A percentile compares a stretch with the other conserved stretches of the same genome.
phyloP scores from a whole-genome alignment of 1,140 invertebrate species.

The Laupala kohalensis region DNA sequence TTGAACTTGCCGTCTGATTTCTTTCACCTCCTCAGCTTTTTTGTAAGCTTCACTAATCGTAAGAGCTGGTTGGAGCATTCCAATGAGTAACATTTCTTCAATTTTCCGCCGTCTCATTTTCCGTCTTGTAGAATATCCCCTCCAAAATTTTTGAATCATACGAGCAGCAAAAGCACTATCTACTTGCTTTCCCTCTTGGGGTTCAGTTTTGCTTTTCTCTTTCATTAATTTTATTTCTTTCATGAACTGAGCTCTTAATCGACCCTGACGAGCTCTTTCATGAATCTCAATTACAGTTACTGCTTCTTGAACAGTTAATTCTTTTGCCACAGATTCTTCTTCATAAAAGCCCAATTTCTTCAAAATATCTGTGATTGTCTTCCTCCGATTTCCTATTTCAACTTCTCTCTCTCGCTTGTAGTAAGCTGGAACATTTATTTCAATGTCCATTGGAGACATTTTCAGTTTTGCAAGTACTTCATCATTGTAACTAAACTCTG shows the following conservation, averaged over 20 bases:
- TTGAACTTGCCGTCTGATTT: conserved; percentile 45
- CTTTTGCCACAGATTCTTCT: conserved; percentile 35
- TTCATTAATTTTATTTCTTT: conserved; percentile 69
- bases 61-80: conserved; percentile 32
- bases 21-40: conserved; percentile 30
- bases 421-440: conserved; percentile 51
- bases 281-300: conserved; percentile 76
- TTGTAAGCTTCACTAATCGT: conserved; percentile 24
- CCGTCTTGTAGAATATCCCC: conserved; percentile 58
- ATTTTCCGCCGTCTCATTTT: conserved; percentile 52
- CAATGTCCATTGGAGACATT: conserved; percentile 48
- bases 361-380: conserved; percentile 49
- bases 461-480: conserved; percentile 48
- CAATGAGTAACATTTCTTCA: conserved; percentile 78
- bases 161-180: conserved; percentile 46
- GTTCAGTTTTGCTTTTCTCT: conserved; percentile 39
- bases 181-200: conserved; percentile 35
- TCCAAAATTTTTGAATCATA: conserved; percentile 69
- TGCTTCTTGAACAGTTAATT: conserved; percentile 68
- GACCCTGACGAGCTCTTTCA: conserved; percentile 67
- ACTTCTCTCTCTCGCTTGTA: conserved; percentile 49
- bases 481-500: conserved; percentile 77
- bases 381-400: conserved; percentile 42
- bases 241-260: conserved; percentile 71
- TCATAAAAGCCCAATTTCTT: conserved; percentile 52